Conservation (phyloP, 2,888 invertebrate genomes). For the Drosophila kuntzei region DNA sequence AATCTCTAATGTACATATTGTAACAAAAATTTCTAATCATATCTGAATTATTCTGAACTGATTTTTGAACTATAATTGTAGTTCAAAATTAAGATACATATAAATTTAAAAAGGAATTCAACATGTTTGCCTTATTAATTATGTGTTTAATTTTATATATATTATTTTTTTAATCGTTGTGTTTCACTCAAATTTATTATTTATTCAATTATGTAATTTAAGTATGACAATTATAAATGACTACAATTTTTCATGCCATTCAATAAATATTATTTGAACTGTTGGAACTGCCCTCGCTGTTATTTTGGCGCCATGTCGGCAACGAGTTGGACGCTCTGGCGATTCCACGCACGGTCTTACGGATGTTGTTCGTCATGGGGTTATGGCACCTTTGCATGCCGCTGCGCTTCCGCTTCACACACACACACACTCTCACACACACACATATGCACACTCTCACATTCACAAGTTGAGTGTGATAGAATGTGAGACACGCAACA, state of each 20-base stretch:
- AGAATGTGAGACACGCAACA: constrained; percentile 28
- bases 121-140: too few relatives aligned
- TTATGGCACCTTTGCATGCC: constrained; percentile 76
- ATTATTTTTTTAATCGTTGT: too few relatives aligned
- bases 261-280: not conserved
- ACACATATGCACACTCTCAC: constrained; percentile 1
- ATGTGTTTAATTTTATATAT: too few relatives aligned
- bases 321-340: constrained; percentile 46
- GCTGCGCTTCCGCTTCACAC: constrained; percentile 61
- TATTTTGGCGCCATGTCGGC: constrained; percentile 52
- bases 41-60: too few relatives aligned
- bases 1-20: too few relatives aligned
- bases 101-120: too few relatives aligned
- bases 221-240: too few relatives aligned
- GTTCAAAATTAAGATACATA: too few relatives aligned
- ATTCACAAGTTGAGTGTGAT: not conserved
- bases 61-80: too few relatives aligned
- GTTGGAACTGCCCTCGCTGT: constrained; percentile 15
- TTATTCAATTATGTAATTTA: too few relatives aligned
- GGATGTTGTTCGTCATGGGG: constrained; percentile 60
- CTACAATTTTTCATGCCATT: not conserved
- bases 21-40: too few relatives aligned
- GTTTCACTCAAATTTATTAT: too few relatives aligned
- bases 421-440: constrained; percentile 16
- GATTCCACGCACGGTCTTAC: constrained; percentile 49